phyloP scores from a whole-genome alignment of 2,888 invertebrate genomes.

The Caenorhabditis sinica region DNA sequence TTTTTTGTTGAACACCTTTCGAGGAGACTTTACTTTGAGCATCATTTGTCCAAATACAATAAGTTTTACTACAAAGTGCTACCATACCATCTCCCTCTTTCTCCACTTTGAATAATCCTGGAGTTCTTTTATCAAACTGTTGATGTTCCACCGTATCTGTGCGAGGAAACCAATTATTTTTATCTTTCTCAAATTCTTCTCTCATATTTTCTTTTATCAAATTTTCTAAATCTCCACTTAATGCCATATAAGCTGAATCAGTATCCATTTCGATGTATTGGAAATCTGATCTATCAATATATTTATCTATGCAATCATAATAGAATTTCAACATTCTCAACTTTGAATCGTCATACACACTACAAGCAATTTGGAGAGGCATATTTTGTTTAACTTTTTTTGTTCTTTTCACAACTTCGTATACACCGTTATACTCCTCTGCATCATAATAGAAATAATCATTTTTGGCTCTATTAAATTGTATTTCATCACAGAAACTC shows the following conservation, averaged over 20 bases:
- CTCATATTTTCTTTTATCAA: conserved; percentile 56
- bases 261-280: conserved; percentile 45
- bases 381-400: conserved; percentile 59
- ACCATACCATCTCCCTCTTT: conserved; percentile 66
- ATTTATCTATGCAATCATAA: conserved; percentile 59
- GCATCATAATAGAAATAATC: conserved; percentile 55
- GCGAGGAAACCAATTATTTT: conserved; percentile 55
- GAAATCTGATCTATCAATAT: conserved; percentile 29
- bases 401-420: conserved; percentile 48
- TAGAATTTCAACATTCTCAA: conserved; percentile 62
- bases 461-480: conserved; percentile 57
- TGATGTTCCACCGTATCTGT: conserved; percentile 39
- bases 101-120: conserved; percentile 64
- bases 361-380: conserved; percentile 60
- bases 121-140: conserved; percentile 55
- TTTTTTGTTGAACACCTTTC: conserved; percentile 64
- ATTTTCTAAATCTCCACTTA: conserved; percentile 51
- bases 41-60: conserved; percentile 48
- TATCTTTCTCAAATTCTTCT: conserved; percentile 57
- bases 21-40: conserved; percentile 57
- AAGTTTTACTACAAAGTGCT: conserved; percentile 59
- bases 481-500: conserved; percentile 51
- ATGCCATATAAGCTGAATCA: conserved; percentile 64
- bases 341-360: conserved; percentile 66
- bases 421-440: conserved; percentile 37